Percentiles rank a stretch among this genome's conserved stretches.
phyloP scores from a whole-genome alignment of 2,797 vertebrate genomes.

The Nannoperca australis region DNA sequence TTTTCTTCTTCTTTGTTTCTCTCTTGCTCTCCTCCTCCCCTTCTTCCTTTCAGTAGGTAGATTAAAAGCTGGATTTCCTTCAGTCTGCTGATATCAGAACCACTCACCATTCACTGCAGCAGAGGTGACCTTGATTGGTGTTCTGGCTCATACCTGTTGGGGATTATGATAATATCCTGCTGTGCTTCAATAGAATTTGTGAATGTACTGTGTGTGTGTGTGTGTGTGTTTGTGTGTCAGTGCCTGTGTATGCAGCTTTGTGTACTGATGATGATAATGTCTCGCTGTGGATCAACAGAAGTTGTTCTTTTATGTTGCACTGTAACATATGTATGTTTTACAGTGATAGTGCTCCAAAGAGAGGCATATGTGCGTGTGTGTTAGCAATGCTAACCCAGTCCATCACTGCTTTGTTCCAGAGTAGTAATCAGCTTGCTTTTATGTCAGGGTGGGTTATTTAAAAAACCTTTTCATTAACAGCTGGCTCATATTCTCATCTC shows the following conservation, averaged over 20 bases:
- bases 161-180: slow-evolving; percentile 75
- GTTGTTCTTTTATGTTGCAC: slow-evolving; percentile 51
- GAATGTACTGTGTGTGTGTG: slow-evolving; percentile 30
- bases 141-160: slow-evolving; percentile 68
- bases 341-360: slow-evolving; percentile 33
- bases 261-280: slow-evolving; percentile 55
- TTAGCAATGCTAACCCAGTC: slow-evolving; percentile 31
- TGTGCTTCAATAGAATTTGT: slow-evolving; percentile 57
- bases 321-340: slow-evolving; percentile 45
- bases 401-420: slow-evolving; percentile 54
- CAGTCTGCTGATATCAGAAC: slow-evolving; percentile 55
- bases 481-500: slow-evolving; percentile 36
- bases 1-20: slow-evolving; percentile 48
- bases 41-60: slow-evolving; percentile 44
- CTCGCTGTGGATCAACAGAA: slow-evolving; percentile 30
- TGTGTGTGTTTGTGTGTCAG: not conserved
- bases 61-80: slow-evolving; percentile 64
- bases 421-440: slow-evolving; percentile 63
- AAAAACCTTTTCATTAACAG: slow-evolving; percentile 64
- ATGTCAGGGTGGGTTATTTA: slow-evolving; percentile 62
- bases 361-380: not conserved
- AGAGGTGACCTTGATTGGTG: slow-evolving; percentile 74
- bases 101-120: slow-evolving; percentile 53
- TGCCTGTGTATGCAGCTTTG: slow-evolving; percentile 42
- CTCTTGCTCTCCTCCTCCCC: slow-evolving; percentile 10